These are phyloP conservation scores for Euspilapteryx auroguttella DNA, from an alignment of 2,888 invertebrate species.

Conservation along the genomic window DNA sequence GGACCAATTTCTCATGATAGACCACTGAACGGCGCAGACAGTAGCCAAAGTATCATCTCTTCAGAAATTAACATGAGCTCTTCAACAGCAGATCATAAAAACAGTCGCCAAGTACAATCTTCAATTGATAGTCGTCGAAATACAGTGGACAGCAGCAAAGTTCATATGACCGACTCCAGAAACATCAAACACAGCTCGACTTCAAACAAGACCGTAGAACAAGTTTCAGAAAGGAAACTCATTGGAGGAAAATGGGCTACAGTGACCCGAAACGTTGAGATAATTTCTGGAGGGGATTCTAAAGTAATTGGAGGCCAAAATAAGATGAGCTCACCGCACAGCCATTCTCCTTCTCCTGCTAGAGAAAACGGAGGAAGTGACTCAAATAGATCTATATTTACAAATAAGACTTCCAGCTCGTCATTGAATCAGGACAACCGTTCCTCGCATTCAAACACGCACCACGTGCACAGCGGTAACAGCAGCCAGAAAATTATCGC, in stretches of 20 bases:
- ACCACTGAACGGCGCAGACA: neutral
- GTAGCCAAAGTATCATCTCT: neutral
- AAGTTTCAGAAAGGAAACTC: conserved; percentile 59
- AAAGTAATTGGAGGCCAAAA: conserved; percentile 8
- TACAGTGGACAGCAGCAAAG: conserved; percentile 12
- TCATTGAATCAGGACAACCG: too few relatives aligned
- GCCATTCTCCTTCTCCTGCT: conserved; percentile 12
- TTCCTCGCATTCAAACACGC: neutral
- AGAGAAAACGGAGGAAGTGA: neutral
- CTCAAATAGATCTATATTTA: neutral
- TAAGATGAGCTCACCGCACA: conserved; percentile 10
- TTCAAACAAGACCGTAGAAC: conserved; percentile 51
- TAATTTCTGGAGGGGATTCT: conserved; percentile 32
- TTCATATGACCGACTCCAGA: conserved; percentile 27
- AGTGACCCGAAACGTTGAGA: conserved; percentile 66
- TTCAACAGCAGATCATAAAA: neutral
- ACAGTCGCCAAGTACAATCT: neutral
- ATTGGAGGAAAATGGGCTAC: conserved; percentile 50
- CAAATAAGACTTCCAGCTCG: neutral
- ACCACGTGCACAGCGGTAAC: neutral
- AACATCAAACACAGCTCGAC: conserved; percentile 16
- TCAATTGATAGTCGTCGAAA: too few relatives aligned
- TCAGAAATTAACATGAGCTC: neutral
- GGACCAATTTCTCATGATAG: too few relatives aligned
- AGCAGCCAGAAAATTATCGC: neutral